Evolutionary conservation across 2,888 invertebrate genomes (phyloP), one percentile per base, ranked within the genome.

Genomic region (Rhingia campestris): DNA sequence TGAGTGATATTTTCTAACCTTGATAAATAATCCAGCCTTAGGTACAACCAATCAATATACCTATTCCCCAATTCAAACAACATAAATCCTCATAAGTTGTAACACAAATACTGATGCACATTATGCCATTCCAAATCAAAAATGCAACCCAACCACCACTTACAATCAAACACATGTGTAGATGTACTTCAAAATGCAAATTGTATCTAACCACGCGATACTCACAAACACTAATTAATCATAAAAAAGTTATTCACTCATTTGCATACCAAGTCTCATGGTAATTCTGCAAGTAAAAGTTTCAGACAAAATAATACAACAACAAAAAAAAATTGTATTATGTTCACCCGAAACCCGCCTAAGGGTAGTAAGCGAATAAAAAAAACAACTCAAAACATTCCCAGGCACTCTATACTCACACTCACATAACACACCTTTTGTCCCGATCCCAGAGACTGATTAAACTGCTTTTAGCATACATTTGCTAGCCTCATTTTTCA

Each of bases 401-500:
- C 30, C 59, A 70, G 41, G 10, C 51, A 70, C 51, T 54, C 47
- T 39, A 56, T 54, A 45, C 39, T 45, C 41, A 63, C 45, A 30
- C 58, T 63, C 61, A 63, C 72, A 56, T 3, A 47, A 7, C 63
- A 80, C 80, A 80, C 84, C 84, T 84, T 84, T 84, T 84, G 84
- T 74, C 74, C 80, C 81, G 86, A 86, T 86, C 81, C 72, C 56
- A 81, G 66, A 69, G 81, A 81, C 80, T 86, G 87, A 87, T 87
- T 87, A 87, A 86, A 87, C 84, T 80, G 81, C 86, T 86, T 86
- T 87, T 87, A 86, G 86, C 86, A 87, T 87, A 86, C 86, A 87
- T 86, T 87, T 86, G 86, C 86, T 86, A 86, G 86, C 86, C 86
- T 87, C 85, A 86, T 87, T 86, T 87, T 86, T 86, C 86, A 86